These are phyloP conservation scores for Lithophane leautieri DNA, from an alignment of 2,888 invertebrate genomes.

Conservation along the genomic window DNA sequence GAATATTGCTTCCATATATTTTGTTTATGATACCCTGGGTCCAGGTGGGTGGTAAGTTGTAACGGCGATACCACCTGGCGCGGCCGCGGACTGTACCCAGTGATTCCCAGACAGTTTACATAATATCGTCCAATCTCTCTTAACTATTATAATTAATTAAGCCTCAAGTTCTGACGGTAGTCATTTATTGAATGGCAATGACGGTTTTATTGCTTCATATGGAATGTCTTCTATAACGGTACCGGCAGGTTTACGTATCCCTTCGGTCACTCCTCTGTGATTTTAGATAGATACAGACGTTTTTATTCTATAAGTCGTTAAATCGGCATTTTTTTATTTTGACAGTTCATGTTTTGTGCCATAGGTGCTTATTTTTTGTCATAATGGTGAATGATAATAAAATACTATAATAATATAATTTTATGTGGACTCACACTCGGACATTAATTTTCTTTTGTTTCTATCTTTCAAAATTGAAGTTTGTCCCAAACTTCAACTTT, in stretches of 20 bases:
- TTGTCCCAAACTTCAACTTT: neutral
- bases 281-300: constrained; percentile 32
- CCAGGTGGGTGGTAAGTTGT: constrained; percentile 71
- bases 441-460: neutral
- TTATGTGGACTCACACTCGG: neutral
- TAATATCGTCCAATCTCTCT: constrained; percentile 81
- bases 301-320: constrained; percentile 27
- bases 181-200: constrained; percentile 78
- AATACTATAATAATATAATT: neutral
- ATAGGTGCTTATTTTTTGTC: neutral
- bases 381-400: constrained; percentile 4
- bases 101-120: constrained; percentile 74
- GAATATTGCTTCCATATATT: constrained; percentile 59
- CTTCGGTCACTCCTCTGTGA: constrained; percentile 47
- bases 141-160: constrained; percentile 86
- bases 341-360: neutral
- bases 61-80: constrained; percentile 54
- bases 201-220: constrained; percentile 70
- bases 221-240: constrained; percentile 72
- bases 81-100: constrained; percentile 37
- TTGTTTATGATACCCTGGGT: constrained; percentile 52
- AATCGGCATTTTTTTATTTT: constrained; percentile 23
- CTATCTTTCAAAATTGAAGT: neutral
- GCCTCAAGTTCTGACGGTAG: constrained; percentile 74
- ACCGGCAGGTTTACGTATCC: constrained; percentile 35